Percentiles rank a stretch among this genome's conserved stretches.
phyloP scores from a whole-genome alignment of 2,888 invertebrate genomes.

The Caenorhabditis virilis region DNA sequence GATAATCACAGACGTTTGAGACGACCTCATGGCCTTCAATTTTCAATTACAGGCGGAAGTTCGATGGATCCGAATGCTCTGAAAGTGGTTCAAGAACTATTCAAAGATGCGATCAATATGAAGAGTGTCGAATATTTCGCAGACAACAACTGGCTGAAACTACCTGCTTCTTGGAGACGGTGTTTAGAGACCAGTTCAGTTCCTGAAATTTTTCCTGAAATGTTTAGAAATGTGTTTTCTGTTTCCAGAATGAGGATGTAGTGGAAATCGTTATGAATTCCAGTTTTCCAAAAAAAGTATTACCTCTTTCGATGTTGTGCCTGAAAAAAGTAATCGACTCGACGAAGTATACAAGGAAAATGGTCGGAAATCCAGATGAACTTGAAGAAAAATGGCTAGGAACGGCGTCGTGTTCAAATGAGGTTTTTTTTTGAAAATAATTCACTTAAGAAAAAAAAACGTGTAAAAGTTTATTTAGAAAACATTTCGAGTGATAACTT shows the following conservation, averaged over 20 bases:
- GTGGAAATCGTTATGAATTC: conserved; percentile 4
- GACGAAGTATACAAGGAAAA: conserved; percentile 9
- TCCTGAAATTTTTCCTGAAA: background rate
- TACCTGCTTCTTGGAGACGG: conserved; percentile 5
- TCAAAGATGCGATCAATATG: background rate
- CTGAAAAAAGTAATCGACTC: conserved; percentile 2
- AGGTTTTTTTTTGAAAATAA: too few relatives aligned
- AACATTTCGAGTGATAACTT: conserved; percentile 4
- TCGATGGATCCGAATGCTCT: conserved; percentile 7
- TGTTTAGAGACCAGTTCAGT: conserved; percentile 3
- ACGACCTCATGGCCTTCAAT: too few relatives aligned
- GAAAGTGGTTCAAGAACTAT: background rate
- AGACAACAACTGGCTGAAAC: background rate
- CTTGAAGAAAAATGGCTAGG: conserved; percentile 13
- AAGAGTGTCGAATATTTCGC: conserved; percentile 20
- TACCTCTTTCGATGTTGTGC: conserved; percentile 11
- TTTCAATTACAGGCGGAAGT: too few relatives aligned
- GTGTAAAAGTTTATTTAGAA: background rate
- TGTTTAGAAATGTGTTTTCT: background rate
- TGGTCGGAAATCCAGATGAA: conserved; percentile 8
- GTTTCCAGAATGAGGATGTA: conserved; percentile 9
- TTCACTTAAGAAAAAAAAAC: background rate
- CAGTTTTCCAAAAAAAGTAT: background rate
- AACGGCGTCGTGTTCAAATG: background rate
- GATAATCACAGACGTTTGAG: too few relatives aligned